Evolutionary conservation across 2,888 invertebrate genomes (phyloP).

Genomic region (Chalcosyrphus nemorum): DNA sequence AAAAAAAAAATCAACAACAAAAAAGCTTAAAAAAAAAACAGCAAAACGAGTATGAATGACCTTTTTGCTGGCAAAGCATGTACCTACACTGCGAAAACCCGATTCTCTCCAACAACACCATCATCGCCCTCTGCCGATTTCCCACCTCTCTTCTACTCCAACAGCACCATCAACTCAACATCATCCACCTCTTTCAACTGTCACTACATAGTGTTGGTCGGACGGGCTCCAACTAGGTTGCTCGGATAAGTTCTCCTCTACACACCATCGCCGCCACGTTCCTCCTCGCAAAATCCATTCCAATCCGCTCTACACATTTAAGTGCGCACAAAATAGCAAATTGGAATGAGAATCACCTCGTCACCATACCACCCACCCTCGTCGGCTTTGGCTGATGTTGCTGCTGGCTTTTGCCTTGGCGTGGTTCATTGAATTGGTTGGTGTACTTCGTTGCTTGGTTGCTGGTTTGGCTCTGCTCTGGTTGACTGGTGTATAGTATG

Average conservation of each 20-base stretch:
- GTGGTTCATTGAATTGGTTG: conserved; percentile 68
- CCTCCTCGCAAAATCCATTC: conserved; percentile 47
- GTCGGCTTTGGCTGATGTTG: conserved; percentile 14
- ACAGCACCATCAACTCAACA: conserved; percentile 24
- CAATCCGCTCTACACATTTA: conserved; percentile 64
- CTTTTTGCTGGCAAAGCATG: conserved; percentile 68
- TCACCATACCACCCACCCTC: conserved; percentile 35
- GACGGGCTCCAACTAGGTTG: conserved; percentile 61
- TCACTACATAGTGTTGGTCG: conserved; percentile 53
- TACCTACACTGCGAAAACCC: conserved; percentile 56
- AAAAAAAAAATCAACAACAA: conserved; percentile 1
- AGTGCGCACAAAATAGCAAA: conserved; percentile 66
- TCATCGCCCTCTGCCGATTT: conserved; percentile 42
- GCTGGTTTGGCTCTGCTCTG: conserved; percentile 10
- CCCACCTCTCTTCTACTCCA: conserved; percentile 6
- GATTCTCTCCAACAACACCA: conserved; percentile 66
- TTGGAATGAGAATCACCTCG: conserved; percentile 58
- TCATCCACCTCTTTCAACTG: conserved; percentile 50
- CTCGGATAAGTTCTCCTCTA: conserved; percentile 38
- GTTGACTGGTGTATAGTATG: conserved; percentile 44
- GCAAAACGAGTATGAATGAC: conserved; percentile 72
- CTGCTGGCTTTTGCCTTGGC: conserved; percentile 32
- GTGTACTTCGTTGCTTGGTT: conserved; percentile 34
- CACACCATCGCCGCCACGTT: conserved; percentile 2
- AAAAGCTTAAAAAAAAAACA: conserved; percentile 27